Evolutionary conservation across 1,140 invertebrate species (phyloP).

Genomic region (Diorhabda elongata): DNA sequence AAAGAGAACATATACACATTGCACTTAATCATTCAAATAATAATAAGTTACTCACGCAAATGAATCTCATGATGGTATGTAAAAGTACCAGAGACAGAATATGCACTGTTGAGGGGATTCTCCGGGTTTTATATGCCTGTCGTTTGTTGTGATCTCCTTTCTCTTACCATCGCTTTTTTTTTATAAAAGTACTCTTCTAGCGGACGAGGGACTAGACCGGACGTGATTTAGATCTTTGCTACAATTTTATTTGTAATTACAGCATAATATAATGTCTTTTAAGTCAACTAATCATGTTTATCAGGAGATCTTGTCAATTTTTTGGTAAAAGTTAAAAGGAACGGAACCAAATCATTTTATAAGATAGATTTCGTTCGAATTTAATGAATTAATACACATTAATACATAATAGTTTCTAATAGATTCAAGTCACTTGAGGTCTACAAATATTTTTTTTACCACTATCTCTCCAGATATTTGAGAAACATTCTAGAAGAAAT

Average conservation of each 20-base stretch:
- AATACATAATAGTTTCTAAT: too few relatives aligned
- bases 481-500: too few relatives aligned
- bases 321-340: too few relatives aligned
- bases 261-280: not conserved
- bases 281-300: not conserved
- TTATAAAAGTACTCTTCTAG: not conserved
- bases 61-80: constrained; percentile 34
- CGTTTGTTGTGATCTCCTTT: constrained; percentile 40
- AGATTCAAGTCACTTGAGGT: too few relatives aligned
- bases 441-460: too few relatives aligned
- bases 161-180: constrained; percentile 32
- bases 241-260: not conserved
- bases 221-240: not conserved
- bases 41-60: constrained; percentile 18
- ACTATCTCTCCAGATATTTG: too few relatives aligned
- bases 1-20: too few relatives aligned
- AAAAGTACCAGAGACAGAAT: constrained; percentile 32
- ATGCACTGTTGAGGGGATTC: constrained; percentile 26
- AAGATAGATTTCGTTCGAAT: too few relatives aligned
- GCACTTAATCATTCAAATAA: not conserved
- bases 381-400: too few relatives aligned
- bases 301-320: too few relatives aligned
- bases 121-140: constrained; percentile 32
- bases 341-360: too few relatives aligned
- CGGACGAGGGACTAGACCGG: not conserved